These are phyloP conservation scores for Artemia franciscana DNA, from an alignment of 1,140 invertebrate species.

Conservation along the genomic window DNA sequence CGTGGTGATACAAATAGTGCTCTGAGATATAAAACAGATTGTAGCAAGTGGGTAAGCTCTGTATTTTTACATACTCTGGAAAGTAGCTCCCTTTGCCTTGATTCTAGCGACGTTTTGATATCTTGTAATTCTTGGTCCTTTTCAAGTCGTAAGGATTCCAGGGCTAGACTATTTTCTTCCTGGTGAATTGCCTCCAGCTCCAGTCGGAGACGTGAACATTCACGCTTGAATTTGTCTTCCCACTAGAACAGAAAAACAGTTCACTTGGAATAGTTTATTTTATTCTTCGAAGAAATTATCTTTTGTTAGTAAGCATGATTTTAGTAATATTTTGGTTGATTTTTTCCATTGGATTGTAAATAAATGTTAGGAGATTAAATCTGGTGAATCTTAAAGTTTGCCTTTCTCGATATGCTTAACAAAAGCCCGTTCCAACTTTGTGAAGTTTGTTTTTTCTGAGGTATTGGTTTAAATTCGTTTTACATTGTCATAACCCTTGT, in stretches of 20 bases:
- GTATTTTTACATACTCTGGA: background rate
- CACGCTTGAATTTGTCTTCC: slow-evolving; percentile 22
- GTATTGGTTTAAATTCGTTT: too few relatives aligned
- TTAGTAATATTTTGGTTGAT: background rate
- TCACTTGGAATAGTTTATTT: slow-evolving; percentile 4
- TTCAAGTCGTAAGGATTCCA: slow-evolving; percentile 23
- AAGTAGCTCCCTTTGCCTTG: slow-evolving; percentile 19
- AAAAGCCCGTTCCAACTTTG: too few relatives aligned
- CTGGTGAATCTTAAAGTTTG: too few relatives aligned
- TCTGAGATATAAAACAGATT: slow-evolving; percentile 25
- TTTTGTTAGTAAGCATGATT: background rate
- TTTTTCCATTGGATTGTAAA: background rate
- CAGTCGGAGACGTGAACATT: slow-evolving; percentile 27
- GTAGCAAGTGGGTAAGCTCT: background rate
- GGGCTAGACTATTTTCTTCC: slow-evolving; percentile 27
- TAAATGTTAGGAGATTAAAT: too few relatives aligned
- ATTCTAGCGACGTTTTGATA: slow-evolving; percentile 27
- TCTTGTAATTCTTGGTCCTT: slow-evolving; percentile 18
- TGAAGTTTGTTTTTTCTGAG: too few relatives aligned
- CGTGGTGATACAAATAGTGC: too few relatives aligned
- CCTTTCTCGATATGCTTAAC: too few relatives aligned
- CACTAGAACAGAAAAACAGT: slow-evolving; percentile 15
- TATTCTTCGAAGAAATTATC: slow-evolving; percentile 1
- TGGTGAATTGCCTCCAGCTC: slow-evolving; percentile 31
- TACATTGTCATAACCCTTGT: too few relatives aligned